Conservation (phyloP, 2,113 vertebrate species). For the Pandion haliaetus region DNA sequence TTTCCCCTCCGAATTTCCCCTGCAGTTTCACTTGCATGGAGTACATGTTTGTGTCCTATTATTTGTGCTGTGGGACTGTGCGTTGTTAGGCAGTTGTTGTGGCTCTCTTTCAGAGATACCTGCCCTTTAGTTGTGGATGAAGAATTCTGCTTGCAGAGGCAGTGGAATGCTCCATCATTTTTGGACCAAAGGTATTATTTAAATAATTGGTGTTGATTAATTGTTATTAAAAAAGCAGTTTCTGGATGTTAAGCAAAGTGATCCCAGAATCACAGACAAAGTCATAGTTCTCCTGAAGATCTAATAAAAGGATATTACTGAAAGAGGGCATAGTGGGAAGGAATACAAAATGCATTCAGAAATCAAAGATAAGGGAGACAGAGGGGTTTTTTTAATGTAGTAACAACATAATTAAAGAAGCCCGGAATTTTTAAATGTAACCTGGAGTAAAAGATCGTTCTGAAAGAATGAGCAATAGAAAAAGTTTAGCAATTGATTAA, state of each 20-base stretch:
- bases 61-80: not conserved
- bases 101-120: not conserved
- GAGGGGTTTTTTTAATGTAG: not conserved
- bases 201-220: not conserved
- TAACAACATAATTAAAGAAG: not conserved
- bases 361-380: not conserved
- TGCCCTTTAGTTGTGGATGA: not conserved
- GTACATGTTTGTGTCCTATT: not conserved
- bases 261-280: not conserved
- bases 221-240: not conserved
- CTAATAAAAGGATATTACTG: not conserved
- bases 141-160: slow-evolving; percentile 5
- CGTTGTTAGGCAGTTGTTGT: accelerated
- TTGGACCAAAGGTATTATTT: slow-evolving; percentile 29
- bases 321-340: not conserved
- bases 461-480: not conserved
- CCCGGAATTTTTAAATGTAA: not conserved
- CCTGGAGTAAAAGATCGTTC: not conserved
- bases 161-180: not conserved
- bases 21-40: not conserved
- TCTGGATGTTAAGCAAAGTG: not conserved
- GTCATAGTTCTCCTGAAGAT: not conserved
- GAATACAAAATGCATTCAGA: not conserved
- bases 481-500: not conserved
- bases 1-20: not conserved